Base-by-base conservation (phyloP, 2,797 vertebrate genomes). In the Eulemur mongoz region DNA sequence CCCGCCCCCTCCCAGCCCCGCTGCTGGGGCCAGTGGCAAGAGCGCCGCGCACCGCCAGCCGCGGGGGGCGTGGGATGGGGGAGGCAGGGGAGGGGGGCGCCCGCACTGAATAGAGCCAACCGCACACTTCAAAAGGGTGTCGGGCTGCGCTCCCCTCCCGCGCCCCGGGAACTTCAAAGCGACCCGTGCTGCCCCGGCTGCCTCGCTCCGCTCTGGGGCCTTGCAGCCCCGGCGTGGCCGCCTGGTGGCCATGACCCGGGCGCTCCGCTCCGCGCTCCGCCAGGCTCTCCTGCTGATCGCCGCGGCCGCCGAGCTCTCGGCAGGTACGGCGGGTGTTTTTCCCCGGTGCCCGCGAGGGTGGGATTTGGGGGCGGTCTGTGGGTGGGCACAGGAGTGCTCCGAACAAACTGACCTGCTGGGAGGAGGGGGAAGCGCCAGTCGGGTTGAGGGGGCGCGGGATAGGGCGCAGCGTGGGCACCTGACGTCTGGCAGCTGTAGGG, bases 251-350 rank as follows among this genome's bases (percentile, higher is more conserved):
- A 98, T 98, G 98, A 57, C 96, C 98, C 96, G 48, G 20, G 69
- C 75, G 80, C 75, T 82, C 8, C 0, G 79, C 87, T n/a, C 95
- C 6, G 95, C 93, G 84, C 96, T 97, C 81, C 92, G 94, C 89
- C 93, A n/a, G 72, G 97, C 96, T 3, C 96, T 98, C 78, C 95
- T 98, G 94, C 97, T 98, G 96, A 94, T 98, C 72, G 91, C 97
- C 2, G 94, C 96, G 69, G 97, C 97, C 59, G 97, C 98, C 23
- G 80, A 97, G 30, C 95, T 98, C 63, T 97, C 98, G 48, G 92
- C 98, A 99, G 98, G 98, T 99, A 98, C n/a, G 40, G 57, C 32
- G 50, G 70, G 73, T n/a, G 30, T 22, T 50, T 40, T 57, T 38
- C 35, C 61, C 75, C 45, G 2, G 79, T 35, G n/a, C n/a, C 38